phyloP scores from a whole-genome alignment of 2,113 vertebrate genomes.

The Prinia subflava region DNA sequence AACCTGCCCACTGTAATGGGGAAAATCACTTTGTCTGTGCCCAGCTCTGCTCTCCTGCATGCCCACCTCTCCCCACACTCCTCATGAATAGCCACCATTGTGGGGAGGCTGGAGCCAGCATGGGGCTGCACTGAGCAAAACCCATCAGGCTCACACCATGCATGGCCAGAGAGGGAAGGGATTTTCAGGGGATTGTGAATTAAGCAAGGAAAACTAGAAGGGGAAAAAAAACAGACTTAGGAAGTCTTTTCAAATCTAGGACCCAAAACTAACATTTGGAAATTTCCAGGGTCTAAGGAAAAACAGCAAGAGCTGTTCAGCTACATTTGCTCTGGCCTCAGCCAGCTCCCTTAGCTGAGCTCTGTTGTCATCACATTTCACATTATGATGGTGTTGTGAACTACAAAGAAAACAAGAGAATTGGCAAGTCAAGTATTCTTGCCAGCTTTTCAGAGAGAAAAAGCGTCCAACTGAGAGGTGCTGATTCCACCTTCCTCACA shows the following conservation, averaged over 20 bases:
- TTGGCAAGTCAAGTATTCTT: conserved; percentile 48
- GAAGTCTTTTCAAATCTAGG: conserved; percentile 24
- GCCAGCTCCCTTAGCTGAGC: conserved; percentile 34
- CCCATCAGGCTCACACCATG: background rate
- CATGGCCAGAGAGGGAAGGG: background rate
- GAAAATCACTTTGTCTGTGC: background rate
- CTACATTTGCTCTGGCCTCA: conserved; percentile 45
- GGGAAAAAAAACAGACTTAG: background rate
- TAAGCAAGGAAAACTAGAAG: background rate
- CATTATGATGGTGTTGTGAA: conserved; percentile 41
- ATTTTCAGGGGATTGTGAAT: background rate
- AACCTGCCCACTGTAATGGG: background rate
- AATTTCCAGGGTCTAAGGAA: conserved; percentile 37
- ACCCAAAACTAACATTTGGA: conserved; percentile 47
- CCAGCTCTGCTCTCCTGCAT: background rate
- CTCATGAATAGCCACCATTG: background rate
- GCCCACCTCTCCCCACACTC: background rate
- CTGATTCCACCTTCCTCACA: conserved; percentile 32
- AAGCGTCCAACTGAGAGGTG: conserved; percentile 11
- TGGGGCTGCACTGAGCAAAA: background rate
- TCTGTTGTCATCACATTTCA: conserved; percentile 55
- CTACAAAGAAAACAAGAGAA: conserved; percentile 55
- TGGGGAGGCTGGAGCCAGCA: background rate
- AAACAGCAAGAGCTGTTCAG: conserved; percentile 36
- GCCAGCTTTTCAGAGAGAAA: conserved; percentile 37